These are phyloP conservation scores for Ranitomeya variabilis DNA, from an alignment of 2,113 vertebrate genomes.

Conservation along the genomic window DNA sequence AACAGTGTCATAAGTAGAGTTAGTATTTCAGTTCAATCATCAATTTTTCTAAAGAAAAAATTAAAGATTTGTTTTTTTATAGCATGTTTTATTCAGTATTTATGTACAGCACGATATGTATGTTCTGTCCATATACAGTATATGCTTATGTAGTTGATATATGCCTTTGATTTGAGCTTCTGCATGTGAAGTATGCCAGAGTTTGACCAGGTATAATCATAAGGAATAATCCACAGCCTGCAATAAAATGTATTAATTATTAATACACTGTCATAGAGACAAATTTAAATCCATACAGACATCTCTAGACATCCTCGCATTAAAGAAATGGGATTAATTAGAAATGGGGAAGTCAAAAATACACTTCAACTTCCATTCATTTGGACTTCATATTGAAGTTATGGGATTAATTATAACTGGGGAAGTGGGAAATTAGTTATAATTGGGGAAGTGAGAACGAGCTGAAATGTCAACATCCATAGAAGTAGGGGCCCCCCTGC, in stretches of 20 bases:
- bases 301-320: too few species aligned
- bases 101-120: neutral
- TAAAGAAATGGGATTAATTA: too few species aligned
- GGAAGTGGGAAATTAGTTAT: too few species aligned
- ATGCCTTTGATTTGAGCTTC: neutral
- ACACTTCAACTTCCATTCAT: too few species aligned
- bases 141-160: neutral
- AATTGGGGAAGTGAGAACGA: too few species aligned
- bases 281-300: too few species aligned
- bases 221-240: slow-evolving; percentile 74
- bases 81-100: neutral
- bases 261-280: neutral
- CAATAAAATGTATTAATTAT: neutral
- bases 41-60: neutral
- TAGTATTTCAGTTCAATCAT: neutral
- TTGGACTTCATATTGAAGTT: too few species aligned
- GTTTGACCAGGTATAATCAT: slow-evolving; percentile 78
- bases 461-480: too few species aligned
- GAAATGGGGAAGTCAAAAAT: too few species aligned
- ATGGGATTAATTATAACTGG: too few species aligned
- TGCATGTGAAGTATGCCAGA: slow-evolving; percentile 69
- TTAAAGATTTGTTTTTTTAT: neutral
- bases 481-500: too few species aligned
- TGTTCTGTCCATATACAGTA: neutral
- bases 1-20: neutral